Base-by-base conservation (phyloP, 2,888 invertebrate species). In the Stenchaetothrips biformis region DNA sequence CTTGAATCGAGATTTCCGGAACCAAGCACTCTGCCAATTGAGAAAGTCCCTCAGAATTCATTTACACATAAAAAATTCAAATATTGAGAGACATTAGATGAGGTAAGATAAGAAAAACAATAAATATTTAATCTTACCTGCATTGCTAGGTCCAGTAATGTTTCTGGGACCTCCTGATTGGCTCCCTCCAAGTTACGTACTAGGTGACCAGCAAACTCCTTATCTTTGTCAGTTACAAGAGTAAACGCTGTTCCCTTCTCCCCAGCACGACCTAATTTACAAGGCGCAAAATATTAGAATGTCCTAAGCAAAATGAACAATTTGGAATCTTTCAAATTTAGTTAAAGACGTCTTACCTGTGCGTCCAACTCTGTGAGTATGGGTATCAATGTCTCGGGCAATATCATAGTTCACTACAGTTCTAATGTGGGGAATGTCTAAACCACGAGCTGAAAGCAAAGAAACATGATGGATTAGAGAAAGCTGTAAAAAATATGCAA, bases 321-420 rank as follows among this genome's bases (percentile, higher is more conserved):
- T 53, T 53, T 13, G 1, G 6, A 53, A 53, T 53, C 53, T 3
- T 16, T 53, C 9, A 18, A 16, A 59, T 13, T 59, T 59, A 13
- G 59, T 59, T 13, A 37, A 37, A 37, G 37, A 4, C 67, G 9
- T 74, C 25, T 74, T 25, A 74, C 67, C 67, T 25, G 67, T 25
- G 25, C 67, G 67, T 74, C 67, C 99, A 84, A 99, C 94, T 83
- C 98, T 90, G 88, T 99, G 99, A 11, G 98, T 99, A 88, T 99
- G 99, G 0, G 99, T 99, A 87, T 99, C 99, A 84, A 98, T 97
- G 87, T 99, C 99, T 81, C 99, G 90, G 6, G 99, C 97, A 80
- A 98, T 93, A 84, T 98, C 98, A 87, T 95, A 99, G 89, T 99
- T 99, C 3, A 99, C 89, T 16, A 99, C 99, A 0, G 98, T 99